Conservation (phyloP, 2,888 invertebrate species). For the Cheilosia soror region DNA sequence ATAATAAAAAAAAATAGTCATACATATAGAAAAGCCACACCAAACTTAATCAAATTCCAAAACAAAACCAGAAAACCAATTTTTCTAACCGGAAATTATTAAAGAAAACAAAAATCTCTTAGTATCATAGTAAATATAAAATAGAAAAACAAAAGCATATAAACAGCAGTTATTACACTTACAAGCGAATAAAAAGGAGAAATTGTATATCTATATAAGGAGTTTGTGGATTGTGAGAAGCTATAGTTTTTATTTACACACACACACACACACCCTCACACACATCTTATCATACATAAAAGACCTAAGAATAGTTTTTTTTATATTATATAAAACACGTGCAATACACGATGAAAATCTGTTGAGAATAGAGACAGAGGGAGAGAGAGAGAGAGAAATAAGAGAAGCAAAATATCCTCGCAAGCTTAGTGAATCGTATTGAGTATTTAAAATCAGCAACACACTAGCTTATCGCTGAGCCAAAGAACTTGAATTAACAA, state of each 20-base stretch:
- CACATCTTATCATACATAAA: conserved; percentile 41
- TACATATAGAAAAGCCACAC: conserved; percentile 64
- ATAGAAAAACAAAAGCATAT: conserved; percentile 26
- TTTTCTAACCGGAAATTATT: conserved; percentile 42
- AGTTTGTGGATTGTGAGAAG: conserved; percentile 67
- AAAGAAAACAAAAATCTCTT: conserved; percentile 79
- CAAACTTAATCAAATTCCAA: conserved; percentile 73
- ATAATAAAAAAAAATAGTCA: conserved; percentile 60
- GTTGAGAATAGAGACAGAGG: conserved; percentile 22
- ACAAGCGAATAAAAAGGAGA: conserved; percentile 38
- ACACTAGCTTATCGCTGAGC: conserved; percentile 63
- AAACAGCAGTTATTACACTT: conserved; percentile 61
- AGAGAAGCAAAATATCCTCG: conserved; percentile 45
- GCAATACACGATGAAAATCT: conserved; percentile 52
- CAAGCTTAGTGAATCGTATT: conserved; percentile 40
- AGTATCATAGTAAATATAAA: conserved; percentile 80
- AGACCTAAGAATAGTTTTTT: conserved; percentile 52
- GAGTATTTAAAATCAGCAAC: conserved; percentile 40
- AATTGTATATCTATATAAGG: conserved; percentile 37
- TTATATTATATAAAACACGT: conserved; percentile 36
- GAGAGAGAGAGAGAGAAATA: conserved; percentile 27
- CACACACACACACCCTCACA: conserved; percentile 14
- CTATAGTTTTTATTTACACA: conserved; percentile 21
- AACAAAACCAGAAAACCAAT: conserved; percentile 19
- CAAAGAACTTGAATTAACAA: conserved; percentile 70